phyloP scores from a whole-genome alignment of 2,888 invertebrate genomes.

The Achlya flavicornis region DNA sequence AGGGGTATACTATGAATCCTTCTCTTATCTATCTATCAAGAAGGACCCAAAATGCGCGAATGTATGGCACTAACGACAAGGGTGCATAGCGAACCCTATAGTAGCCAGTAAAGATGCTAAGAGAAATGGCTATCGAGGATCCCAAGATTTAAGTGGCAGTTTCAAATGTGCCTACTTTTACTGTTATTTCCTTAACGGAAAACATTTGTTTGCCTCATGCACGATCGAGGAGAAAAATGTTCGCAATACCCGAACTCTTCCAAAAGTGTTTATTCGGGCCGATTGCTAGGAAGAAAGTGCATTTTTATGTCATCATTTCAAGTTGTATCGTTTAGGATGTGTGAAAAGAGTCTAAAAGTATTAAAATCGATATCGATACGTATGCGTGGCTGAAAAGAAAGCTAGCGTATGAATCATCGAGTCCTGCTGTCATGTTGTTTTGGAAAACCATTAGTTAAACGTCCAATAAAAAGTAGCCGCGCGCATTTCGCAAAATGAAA shows the following conservation, averaged over 20 bases:
- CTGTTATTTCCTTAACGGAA: conserved; percentile 82
- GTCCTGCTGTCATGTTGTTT: conserved; percentile 62
- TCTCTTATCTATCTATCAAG: conserved; percentile 31
- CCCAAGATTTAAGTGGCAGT: conserved; percentile 82
- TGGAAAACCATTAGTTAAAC: conserved; percentile 67
- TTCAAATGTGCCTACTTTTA: conserved; percentile 82
- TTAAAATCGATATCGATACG: conserved; percentile 31
- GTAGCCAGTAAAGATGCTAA: conserved; percentile 69
- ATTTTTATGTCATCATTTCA: conserved; percentile 36
- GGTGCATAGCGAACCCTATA: conserved; percentile 52
- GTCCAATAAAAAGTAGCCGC: conserved; percentile 50
- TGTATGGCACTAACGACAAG: conserved; percentile 58
- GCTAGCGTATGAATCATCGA: conserved; percentile 59
- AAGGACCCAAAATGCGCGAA: conserved; percentile 35
- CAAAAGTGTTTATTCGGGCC: conserved; percentile 56
- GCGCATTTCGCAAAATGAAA: conserved; percentile 56
- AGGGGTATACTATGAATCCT: conserved; percentile 19
- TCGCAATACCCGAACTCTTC: conserved; percentile 58
- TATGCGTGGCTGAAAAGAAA: conserved; percentile 39
- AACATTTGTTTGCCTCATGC: conserved; percentile 78
- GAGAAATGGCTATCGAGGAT: conserved; percentile 80
- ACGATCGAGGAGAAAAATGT: conserved; percentile 72
- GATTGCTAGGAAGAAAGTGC: conserved; percentile 45
- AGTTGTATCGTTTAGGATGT: conserved; percentile 9
- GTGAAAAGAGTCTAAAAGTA: conserved; percentile 26